Evolutionary conservation across 1,140 invertebrate species (phyloP).

Genomic region (Hestina assimilis): DNA sequence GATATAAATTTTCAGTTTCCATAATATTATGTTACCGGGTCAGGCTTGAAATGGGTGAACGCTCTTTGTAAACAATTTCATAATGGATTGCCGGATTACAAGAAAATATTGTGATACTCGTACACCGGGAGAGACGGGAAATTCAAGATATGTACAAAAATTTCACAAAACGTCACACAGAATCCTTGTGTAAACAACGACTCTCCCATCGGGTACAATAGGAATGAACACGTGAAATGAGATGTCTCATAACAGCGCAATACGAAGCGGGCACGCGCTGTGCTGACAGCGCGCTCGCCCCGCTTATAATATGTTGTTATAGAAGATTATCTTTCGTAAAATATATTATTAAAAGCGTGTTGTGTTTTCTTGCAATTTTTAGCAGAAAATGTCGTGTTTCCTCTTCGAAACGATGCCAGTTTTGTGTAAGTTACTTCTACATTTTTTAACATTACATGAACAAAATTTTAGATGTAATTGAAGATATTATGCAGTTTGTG

Average conservation of each 20-base stretch:
- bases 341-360: constrained; percentile 3
- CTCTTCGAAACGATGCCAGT: constrained; percentile 7
- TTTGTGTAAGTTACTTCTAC: neutral
- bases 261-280: constrained; percentile 19
- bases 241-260: constrained; percentile 56
- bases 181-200: constrained; percentile 46
- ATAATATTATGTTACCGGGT: constrained; percentile 6
- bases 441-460: neutral
- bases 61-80: constrained; percentile 12
- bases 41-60: neutral
- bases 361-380: neutral
- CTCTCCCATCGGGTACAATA: constrained; percentile 44
- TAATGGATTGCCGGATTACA: constrained; percentile 16
- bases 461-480: too few species aligned
- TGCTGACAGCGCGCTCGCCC: constrained; percentile 26
- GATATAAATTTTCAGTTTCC: neutral
- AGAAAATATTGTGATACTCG: constrained; percentile 8
- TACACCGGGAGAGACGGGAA: neutral
- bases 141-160: constrained; percentile 25
- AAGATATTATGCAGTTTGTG: too few species aligned
- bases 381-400: neutral
- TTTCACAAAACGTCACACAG: constrained; percentile 27
- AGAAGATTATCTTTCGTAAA: constrained; percentile 3
- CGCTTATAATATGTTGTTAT: neutral
- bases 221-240: constrained; percentile 59